Percentiles rank a stretch among this genome's conserved stretches.
Evolutionary conservation across 2,888 invertebrate genomes (phyloP).

Genomic region (Hemithea aestivaria): DNA sequence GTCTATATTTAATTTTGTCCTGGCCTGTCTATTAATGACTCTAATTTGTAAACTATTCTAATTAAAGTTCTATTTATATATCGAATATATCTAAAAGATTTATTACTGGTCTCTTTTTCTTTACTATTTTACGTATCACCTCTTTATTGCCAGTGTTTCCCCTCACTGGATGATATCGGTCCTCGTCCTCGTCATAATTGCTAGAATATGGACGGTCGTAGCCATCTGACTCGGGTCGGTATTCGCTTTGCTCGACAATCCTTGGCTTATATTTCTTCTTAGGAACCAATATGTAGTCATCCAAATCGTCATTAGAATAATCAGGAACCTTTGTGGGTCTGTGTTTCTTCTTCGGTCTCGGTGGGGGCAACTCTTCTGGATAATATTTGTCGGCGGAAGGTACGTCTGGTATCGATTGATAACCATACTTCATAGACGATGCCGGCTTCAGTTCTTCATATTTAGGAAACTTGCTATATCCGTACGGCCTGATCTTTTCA

Average conservation of each 20-base stretch:
- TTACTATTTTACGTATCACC: conserved; percentile 60
- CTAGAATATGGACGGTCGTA: conserved; percentile 49
- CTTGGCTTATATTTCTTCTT: conserved; percentile 66
- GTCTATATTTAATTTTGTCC: neutral
- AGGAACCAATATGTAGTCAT: conserved; percentile 64
- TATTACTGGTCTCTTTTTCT: conserved; percentile 59
- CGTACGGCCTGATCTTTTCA: conserved; percentile 53
- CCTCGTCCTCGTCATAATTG: conserved; percentile 50
- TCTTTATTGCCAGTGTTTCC: conserved; percentile 47
- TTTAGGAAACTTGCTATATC: conserved; percentile 47
- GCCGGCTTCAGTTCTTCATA: conserved; percentile 48
- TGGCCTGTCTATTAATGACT: conserved; percentile 14
- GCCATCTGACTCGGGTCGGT: conserved; percentile 50
- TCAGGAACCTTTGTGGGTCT: conserved; percentile 56
- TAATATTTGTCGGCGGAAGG: conserved; percentile 48
- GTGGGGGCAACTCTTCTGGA: conserved; percentile 49
- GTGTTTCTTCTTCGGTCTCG: conserved; percentile 57
- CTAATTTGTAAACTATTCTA: conserved; percentile 52
- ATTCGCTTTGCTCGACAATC: conserved; percentile 48
- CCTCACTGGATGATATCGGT: conserved; percentile 44
- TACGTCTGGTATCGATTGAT: conserved; percentile 49
- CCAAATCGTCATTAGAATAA: conserved; percentile 48
- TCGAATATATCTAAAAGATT: conserved; percentile 70
- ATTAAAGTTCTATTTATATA: conserved; percentile 42
- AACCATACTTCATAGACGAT: conserved; percentile 40